Evolutionary conservation across 2,113 vertebrate species (phyloP), one percentile per base, ranked within the genome.

Genomic region (Phoxinus phoxinus): DNA sequence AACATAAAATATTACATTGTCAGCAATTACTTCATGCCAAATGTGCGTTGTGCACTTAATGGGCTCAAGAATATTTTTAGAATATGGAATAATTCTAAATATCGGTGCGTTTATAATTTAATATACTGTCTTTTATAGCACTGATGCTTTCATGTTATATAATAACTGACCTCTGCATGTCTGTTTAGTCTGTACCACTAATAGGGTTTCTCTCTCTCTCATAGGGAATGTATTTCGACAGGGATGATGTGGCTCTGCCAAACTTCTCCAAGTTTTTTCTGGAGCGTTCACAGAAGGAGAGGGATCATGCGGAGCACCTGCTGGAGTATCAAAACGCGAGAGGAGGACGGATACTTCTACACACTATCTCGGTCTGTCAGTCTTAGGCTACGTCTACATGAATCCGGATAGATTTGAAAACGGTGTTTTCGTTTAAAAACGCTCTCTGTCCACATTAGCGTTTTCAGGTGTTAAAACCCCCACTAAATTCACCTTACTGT

Each of bases 161-260:
- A 37, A 71, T 71, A 21, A 21, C 4, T 71, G 17, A 37, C 67
- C 19, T 21, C 30, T 48, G 48, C 12, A 56, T 53, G 19, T 37
- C 19, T 72, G 30, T 76, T 41, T n/a, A 79, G 35, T 41, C 23
- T 0, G 11, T 32, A 9, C 44, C 78, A 3, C 17, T n/a, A 53
- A 59, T 25, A 48, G 7, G 48, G 3, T 56, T 7, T 81, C 10
- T 71, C 1, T 74, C 3, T 80, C 25, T 81, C 1, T 84, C 76
- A 6, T 3, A 95, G 94, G 94, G 93, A 35, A 94, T 94, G 93
- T 95, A 93, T 86, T 95, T 95, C 71, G 93, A 95, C 90, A 89
- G 93, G 87, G 94, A 95, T 30, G 93, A 95, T 59, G 90, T 94
- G 15, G 92, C 94, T 30, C 74, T 95, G 53, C 90, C 92, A 23